Evolutionary conservation across 1,140 invertebrate genomes (phyloP), one percentile per base, ranked within the genome.

Genomic region (Cylas formicarius): DNA sequence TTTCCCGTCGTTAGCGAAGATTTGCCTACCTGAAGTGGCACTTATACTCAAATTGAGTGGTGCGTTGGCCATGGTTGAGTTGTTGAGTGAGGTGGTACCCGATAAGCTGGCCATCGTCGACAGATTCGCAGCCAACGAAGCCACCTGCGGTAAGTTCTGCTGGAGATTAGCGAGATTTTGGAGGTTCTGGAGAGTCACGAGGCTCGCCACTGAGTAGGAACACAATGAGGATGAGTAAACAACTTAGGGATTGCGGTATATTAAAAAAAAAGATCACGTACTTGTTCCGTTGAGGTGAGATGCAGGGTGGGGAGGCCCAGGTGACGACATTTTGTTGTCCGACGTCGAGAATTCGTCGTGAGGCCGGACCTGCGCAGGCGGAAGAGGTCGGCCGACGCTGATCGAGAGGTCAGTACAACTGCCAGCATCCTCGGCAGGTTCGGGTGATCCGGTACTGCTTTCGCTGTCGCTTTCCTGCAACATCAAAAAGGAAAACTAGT

Each of bases 11-110:
- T n/a, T 2, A 14, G 27, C 5, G 27, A 34, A 13, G 19, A 16
- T n/a, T 9, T 11, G 14, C 38, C 46, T 56, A 62, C 60, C 78
- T 53, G 78, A 76, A 36, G 77, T 26, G 5, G 45, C 75, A 56
- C 81, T 83, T 49, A 86, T 80, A 59, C 82, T 86, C 28, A 87
- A 70, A 68, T 88, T 88, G 42, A 87, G 71, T 3, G 84, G 84
- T 22, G 83, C 82, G 65, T 85, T 86, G 62, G 84, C 78, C 48
- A 48, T 41, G 27, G 33, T 46, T 13, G 23, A 11, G 16, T 22
- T 41, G 29, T 26, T 23, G n/a, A n/a, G n/a, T n/a, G n/a, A n/a
- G 24, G 10, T 28, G 22, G 11, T 36, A 2, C 3, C 35, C 8
- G 31, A 5, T 58, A 78, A 67, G 36, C 74, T 74, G 13, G 78